Conservation (phyloP, 2,797 vertebrate genomes). For the Molossus alvarezi region DNA sequence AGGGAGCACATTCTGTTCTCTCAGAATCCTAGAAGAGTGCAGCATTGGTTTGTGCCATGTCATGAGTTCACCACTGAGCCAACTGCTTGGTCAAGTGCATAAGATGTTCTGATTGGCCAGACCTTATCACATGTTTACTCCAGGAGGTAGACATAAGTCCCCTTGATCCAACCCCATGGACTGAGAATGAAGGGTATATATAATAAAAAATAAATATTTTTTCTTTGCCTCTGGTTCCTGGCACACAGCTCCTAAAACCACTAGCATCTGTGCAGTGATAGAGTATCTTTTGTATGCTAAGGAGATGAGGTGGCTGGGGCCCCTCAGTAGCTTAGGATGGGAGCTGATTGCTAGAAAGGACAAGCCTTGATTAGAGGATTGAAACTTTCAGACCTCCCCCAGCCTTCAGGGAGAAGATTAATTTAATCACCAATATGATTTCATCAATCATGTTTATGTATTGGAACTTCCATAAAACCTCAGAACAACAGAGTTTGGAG, state of each 20-base stretch:
- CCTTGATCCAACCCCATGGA: neutral
- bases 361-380: neutral
- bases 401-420: neutral
- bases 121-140: neutral
- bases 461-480: neutral
- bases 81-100: neutral
- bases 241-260: neutral
- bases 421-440: neutral
- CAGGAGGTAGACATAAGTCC: neutral
- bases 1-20: neutral
- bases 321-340: neutral
- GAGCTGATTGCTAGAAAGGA: neutral
- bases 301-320: neutral
- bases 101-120: neutral
- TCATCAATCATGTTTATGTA: neutral
- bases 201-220: neutral
- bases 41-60: neutral
- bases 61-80: neutral
- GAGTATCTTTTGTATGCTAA: neutral
- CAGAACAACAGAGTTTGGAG: neutral
- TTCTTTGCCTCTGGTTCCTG: neutral
- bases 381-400: neutral
- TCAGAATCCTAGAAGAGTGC: constrained; percentile 1
- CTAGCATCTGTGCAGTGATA: neutral
- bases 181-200: neutral